These are phyloP conservation scores for Palythoa heliodiscus DNA, from an alignment of 92 coral and sea anemone genomes.

Conservation along the genomic window DNA sequence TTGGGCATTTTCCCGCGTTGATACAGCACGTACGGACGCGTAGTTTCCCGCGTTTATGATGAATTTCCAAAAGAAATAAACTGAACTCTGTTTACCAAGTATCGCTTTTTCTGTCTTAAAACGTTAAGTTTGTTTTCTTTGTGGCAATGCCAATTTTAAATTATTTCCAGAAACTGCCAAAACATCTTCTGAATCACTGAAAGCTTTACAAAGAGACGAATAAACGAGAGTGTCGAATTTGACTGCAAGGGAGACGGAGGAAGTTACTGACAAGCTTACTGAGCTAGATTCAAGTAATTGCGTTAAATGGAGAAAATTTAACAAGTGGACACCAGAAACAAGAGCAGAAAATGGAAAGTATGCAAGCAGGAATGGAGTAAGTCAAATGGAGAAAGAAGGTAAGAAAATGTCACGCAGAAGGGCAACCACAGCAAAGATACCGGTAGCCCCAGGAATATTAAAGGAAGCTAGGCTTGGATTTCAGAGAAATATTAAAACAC, in stretches of 20 bases:
- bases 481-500: not conserved
- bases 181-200: conserved; percentile 29
- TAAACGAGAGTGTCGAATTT: conserved; percentile 29
- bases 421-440: too few relatives aligned
- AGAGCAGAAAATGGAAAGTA: conserved; percentile 44
- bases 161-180: conserved; percentile 41
- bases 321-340: conserved; percentile 44
- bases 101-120: not conserved
- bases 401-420: too few relatives aligned
- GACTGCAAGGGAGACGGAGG: conserved; percentile 48
- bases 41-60: conserved; percentile 13
- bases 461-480: too few relatives aligned
- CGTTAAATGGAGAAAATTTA: conserved; percentile 45
- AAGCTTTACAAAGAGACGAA: conserved; percentile 42
- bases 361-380: conserved; percentile 46
- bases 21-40: conserved; percentile 8
- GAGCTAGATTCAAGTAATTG: conserved; percentile 44
- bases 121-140: not conserved
- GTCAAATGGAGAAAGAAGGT: conserved; percentile 22
- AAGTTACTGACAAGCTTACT: conserved; percentile 38
- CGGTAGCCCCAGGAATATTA: too few relatives aligned
- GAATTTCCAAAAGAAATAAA: conserved; percentile 28
- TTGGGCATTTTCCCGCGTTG: not conserved
- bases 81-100: conserved; percentile 6
- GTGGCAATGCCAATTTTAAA: conserved; percentile 42